A percentile compares a stretch with the other conserved stretches of the same genome.
phyloP scores from a whole-genome alignment of 2,113 vertebrate genomes.

The Recurvirostra avosetta region DNA sequence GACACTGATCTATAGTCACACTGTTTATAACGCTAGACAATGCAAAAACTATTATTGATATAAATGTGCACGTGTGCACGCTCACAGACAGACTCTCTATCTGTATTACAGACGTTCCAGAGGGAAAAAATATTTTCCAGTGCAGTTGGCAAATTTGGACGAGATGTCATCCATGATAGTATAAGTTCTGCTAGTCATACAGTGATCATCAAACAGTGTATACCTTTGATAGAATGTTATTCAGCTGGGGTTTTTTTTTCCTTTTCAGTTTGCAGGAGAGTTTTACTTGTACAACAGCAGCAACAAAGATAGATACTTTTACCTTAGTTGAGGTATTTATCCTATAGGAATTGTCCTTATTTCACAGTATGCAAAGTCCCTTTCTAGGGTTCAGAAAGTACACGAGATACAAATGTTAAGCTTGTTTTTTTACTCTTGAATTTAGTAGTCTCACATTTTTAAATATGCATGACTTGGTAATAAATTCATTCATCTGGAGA shows the following conservation, averaged over 20 bases:
- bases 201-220: neutral
- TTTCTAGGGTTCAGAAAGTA: neutral
- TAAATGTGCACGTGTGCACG: neutral
- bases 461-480: neutral
- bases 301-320: neutral
- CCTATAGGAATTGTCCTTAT: neutral
- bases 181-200: neutral
- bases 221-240: neutral
- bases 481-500: neutral
- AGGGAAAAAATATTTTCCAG: neutral
- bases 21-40: neutral
- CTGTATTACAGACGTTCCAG: neutral
- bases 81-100: neutral
- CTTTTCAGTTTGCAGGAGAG: neutral
- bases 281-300: neutral
- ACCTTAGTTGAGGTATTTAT: neutral
- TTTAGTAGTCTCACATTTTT: neutral
- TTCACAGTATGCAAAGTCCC: neutral
- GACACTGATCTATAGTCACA: neutral
- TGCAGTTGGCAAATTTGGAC: neutral
- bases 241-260: neutral
- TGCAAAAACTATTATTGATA: neutral
- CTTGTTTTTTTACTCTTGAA: neutral
- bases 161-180: neutral
- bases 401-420: neutral